Conservation (phyloP, 2,797 vertebrate species). For the Leptodactylus fallax region DNA sequence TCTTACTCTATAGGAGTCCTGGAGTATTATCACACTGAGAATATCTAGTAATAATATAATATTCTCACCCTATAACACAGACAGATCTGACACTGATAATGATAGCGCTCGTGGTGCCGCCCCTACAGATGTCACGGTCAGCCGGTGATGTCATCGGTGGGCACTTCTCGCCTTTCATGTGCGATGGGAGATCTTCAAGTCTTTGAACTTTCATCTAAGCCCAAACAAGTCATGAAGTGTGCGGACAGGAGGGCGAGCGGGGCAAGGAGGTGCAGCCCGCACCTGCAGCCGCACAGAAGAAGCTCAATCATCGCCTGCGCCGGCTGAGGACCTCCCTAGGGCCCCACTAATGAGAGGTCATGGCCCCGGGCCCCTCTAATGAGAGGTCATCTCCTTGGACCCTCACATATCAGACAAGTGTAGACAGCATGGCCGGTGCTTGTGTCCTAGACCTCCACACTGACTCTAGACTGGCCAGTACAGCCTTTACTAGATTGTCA, state of each 20-base stretch:
- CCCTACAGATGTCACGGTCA: no score
- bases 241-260: background rate
- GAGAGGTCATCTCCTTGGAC: slow-evolving; percentile 11
- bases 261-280: background rate
- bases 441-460: background rate
- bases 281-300: slow-evolving; percentile 28
- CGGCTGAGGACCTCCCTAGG: background rate
- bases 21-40: no score
- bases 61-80: no score
- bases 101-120: no score
- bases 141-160: background rate
- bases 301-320: slow-evolving; percentile 35
- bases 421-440: background rate
- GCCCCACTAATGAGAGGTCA: slow-evolving; percentile 31
- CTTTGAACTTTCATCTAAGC: slow-evolving; percentile 47
- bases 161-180: slow-evolving; percentile 38
- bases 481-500: no score
- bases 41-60: no score
- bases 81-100: no score
- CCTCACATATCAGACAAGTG: background rate
- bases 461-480: no score
- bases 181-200: slow-evolving; percentile 29
- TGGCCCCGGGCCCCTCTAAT: slow-evolving; percentile 5
- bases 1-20: no score
- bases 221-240: slow-evolving; percentile 50